Percentiles rank a stretch among this genome's conserved stretches.
Conservation (phyloP, 2,888 invertebrate species). For the Anthophora plumipes region DNA sequence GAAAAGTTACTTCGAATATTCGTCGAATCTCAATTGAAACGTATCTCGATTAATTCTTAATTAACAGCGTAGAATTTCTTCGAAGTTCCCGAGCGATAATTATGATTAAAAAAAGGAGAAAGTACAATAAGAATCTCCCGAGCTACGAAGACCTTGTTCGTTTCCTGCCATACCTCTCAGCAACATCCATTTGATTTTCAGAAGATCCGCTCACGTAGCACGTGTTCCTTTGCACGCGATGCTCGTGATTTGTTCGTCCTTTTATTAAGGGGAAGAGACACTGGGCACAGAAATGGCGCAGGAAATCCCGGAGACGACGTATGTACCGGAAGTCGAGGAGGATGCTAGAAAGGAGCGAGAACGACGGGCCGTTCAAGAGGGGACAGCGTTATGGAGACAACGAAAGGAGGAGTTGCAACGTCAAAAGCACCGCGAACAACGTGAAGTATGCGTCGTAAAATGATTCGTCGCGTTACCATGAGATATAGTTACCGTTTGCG, state of each 20-base stretch:
- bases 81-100: too few relatives aligned
- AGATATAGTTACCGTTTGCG: slow-evolving; percentile 58
- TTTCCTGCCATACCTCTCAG: slow-evolving; percentile 21
- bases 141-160: not conserved
- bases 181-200: slow-evolving; percentile 46
- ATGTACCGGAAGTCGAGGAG: slow-evolving; percentile 79
- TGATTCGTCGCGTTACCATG: slow-evolving; percentile 46
- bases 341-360: slow-evolving; percentile 78
- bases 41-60: too few relatives aligned
- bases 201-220: slow-evolving; percentile 12
- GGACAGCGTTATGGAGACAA: slow-evolving; percentile 79
- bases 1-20: not conserved
- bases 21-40: too few relatives aligned
- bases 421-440: slow-evolving; percentile 82
- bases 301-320: slow-evolving; percentile 76
- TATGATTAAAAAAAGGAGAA: too few relatives aligned
- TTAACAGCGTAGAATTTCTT: too few relatives aligned
- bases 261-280: slow-evolving; percentile 60
- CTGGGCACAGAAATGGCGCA: slow-evolving; percentile 66
- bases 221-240: slow-evolving; percentile 30
- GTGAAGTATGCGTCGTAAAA: slow-evolving; percentile 80
- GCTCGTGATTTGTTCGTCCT: slow-evolving; percentile 55
- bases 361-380: slow-evolving; percentile 80
- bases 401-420: slow-evolving; percentile 81
- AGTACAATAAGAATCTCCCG: too few relatives aligned